phyloP scores from a whole-genome alignment of 2,888 invertebrate species.

The Colletes collaris region DNA sequence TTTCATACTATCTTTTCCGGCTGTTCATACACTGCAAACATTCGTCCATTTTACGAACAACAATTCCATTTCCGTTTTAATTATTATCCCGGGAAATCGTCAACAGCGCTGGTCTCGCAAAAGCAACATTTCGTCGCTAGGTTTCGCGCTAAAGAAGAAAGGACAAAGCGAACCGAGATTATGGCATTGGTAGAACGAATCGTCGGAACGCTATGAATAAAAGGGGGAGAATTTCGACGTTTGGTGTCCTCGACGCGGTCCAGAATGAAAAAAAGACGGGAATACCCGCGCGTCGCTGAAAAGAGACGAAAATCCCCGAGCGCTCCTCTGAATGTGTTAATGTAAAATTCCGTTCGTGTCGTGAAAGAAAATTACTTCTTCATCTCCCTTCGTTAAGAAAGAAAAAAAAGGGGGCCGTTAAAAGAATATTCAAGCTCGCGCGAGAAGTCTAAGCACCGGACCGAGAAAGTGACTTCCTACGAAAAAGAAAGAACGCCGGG shows the following conservation, averaged over 20 bases:
- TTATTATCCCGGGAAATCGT: background rate
- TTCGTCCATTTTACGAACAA: too few relatives aligned
- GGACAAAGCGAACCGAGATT: background rate
- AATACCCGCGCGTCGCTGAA: constrained; percentile 23
- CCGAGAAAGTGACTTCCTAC: constrained; percentile 19
- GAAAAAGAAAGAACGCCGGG: background rate
- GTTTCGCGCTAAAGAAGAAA: background rate
- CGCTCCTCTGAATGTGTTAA: constrained; percentile 44
- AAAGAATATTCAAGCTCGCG: constrained; percentile 19
- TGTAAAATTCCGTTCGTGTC: constrained; percentile 47
- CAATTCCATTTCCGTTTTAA: too few relatives aligned
- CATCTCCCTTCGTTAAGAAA: constrained; percentile 45
- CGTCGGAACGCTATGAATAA: constrained; percentile 38
- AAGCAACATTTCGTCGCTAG: background rate
- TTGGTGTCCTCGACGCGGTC: constrained; percentile 20
- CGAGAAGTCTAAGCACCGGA: constrained; percentile 4
- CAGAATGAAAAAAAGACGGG: background rate
- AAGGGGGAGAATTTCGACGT: constrained; percentile 21
- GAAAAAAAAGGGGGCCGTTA: constrained; percentile 18
- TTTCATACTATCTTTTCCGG: too few relatives aligned
- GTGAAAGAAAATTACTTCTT: constrained; percentile 55
- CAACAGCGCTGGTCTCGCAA: too few relatives aligned
- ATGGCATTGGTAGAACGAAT: constrained; percentile 32
- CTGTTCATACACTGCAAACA: too few relatives aligned
- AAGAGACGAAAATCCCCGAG: constrained; percentile 44